phyloP scores from a whole-genome alignment of 2,888 invertebrate genomes.

The Eudasyphora cyanicolor region DNA sequence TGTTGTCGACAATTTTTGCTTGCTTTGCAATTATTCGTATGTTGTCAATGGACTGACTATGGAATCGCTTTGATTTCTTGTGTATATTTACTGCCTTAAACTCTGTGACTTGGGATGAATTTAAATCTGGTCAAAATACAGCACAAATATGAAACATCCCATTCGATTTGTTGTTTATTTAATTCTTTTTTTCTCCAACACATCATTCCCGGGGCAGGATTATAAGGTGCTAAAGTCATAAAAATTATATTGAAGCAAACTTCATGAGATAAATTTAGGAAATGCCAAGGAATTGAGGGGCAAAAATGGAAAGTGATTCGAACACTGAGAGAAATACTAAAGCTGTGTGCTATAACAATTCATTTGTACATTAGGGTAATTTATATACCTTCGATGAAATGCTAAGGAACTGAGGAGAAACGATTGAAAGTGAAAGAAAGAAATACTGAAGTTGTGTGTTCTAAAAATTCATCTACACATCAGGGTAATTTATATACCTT shows the following conservation, averaged over 20 bases:
- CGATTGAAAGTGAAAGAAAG: too few species aligned
- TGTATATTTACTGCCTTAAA: background rate
- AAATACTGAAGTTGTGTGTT: too few species aligned
- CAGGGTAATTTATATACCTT: too few species aligned
- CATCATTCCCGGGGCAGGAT: background rate
- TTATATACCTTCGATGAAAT: too few species aligned
- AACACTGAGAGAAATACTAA: too few species aligned
- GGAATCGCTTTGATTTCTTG: background rate
- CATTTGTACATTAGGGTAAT: too few species aligned
- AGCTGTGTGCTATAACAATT: too few species aligned
- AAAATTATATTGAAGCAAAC: slow-evolving; percentile 6
- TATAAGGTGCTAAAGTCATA: slow-evolving; percentile 49
- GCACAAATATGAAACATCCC: slow-evolving; percentile 23
- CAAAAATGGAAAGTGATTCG: too few species aligned
- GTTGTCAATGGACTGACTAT: background rate
- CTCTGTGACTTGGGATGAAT: background rate
- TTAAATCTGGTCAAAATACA: background rate
- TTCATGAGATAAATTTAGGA: background rate
- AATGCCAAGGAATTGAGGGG: too few species aligned
- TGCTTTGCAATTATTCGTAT: background rate
- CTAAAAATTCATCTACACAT: too few species aligned
- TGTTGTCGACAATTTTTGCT: slow-evolving; percentile 37
- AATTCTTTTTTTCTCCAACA: background rate
- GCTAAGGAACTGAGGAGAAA: too few species aligned
- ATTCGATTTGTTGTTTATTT: slow-evolving; percentile 7